Conservation (phyloP, 2,888 invertebrate genomes). For the Pogonocherus hispidulus region DNA sequence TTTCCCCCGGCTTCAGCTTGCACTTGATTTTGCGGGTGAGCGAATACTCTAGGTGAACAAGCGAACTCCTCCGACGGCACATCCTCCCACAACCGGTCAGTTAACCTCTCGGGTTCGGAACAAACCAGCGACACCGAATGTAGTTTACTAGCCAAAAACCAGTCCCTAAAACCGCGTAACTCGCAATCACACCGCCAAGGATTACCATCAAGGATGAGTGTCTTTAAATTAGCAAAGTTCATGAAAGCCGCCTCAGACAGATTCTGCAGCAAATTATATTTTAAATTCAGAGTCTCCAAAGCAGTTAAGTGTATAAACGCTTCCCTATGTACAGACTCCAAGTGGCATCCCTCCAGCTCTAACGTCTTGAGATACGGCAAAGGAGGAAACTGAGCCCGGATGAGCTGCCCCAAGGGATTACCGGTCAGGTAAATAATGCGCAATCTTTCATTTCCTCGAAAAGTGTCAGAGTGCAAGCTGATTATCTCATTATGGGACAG, state of each 20-base stretch:
- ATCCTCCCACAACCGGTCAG: slow-evolving; percentile 83
- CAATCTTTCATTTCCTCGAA: slow-evolving; percentile 87
- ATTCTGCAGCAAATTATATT: slow-evolving; percentile 83
- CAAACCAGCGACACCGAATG: slow-evolving; percentile 80
- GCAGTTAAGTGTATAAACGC: slow-evolving; percentile 83
- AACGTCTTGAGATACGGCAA: slow-evolving; percentile 85
- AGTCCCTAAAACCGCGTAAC: slow-evolving; percentile 84
- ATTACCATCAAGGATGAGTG: slow-evolving; percentile 85
- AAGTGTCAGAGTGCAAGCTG: slow-evolving; percentile 82
- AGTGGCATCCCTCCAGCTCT: slow-evolving; percentile 84
- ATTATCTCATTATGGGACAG: slow-evolving; percentile 86
- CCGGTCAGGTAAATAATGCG: slow-evolving; percentile 84
- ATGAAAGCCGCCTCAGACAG: slow-evolving; percentile 78
- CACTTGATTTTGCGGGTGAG: slow-evolving; percentile 62
- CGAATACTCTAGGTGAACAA: slow-evolving; percentile 81
- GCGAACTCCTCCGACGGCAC: slow-evolving; percentile 84
- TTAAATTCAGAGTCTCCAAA: slow-evolving; percentile 83
- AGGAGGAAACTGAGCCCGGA: slow-evolving; percentile 84
- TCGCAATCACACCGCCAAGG: slow-evolving; percentile 94
- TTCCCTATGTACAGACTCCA: slow-evolving; percentile 81
- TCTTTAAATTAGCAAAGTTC: slow-evolving; percentile 83
- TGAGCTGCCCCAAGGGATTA: slow-evolving; percentile 83
- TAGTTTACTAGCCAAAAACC: slow-evolving; percentile 85
- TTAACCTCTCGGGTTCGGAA: slow-evolving; percentile 78
- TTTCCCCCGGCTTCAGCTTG: slow-evolving; percentile 87